Evolutionary conservation across 1,140 invertebrate species (phyloP), one percentile per base, ranked within the genome.

Genomic region (Phthorimaea operculella): DNA sequence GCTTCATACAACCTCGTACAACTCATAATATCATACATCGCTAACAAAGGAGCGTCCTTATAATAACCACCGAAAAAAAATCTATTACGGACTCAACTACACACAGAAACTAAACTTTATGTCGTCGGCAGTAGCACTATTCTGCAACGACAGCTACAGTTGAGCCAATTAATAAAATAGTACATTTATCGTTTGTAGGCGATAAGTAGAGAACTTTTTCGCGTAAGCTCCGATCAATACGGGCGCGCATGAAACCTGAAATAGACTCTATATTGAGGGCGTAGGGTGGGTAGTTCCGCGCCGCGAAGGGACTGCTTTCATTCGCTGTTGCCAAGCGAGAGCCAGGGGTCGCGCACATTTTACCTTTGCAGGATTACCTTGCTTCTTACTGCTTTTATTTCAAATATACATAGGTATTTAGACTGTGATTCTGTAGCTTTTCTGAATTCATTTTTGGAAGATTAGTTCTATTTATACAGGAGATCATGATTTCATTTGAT

Each of bases 311-410:
- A 8, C n/a, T 64, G 69, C 73, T 79, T 77, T 78, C 76, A 69
- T 74, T 71, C 67, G 69, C 63, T 82, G 80, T 83, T 83, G 71
- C 80, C 69, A 83, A 75, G 74, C 80, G 67, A 60, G 59, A 62
- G 34, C 47, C 59, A 64, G 74, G 70, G 79, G 72, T 70, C 68
- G 62, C 44, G 72, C 81, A 83, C 80, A 77, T 83, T 80, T 80
- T 83, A 74, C 66, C 77, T 66, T 28, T 6, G 21, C 21, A 28
- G 21, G 21, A 4, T 28, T 28, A 28, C 21, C 21, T 28, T 28
- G 2, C 21, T 28, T 28, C 2, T n/a, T n/a, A n/a, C n/a, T n/a
- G n/a, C n/a, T n/a, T n/a, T n/a, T 28, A 28, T 28, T 28, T 28
- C 21, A n/a, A n/a, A 4, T 28, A 4, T 28, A n/a, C n/a, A n/a